These are phyloP conservation scores for Garrulus glandarius DNA, from an alignment of 2,797 vertebrate species.

Conservation along the genomic window DNA sequence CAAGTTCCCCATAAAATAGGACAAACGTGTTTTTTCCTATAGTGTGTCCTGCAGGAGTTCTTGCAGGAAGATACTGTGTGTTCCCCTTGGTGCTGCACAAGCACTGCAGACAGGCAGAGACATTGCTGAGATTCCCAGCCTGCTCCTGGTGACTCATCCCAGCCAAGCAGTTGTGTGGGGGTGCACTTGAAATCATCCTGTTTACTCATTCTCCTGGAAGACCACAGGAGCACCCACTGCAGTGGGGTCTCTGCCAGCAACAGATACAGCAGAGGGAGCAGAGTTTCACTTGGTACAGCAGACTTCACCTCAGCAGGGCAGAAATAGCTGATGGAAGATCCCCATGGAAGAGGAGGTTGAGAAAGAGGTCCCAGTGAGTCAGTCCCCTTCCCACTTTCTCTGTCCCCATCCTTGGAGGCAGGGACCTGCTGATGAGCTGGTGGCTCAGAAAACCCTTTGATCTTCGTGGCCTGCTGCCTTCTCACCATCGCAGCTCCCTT, in stretches of 20 bases:
- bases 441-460: background rate
- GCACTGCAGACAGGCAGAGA: background rate
- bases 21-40: background rate
- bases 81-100: background rate
- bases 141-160: background rate
- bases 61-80: background rate
- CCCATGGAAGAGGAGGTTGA: background rate
- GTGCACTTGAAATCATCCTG: background rate
- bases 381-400: background rate
- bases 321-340: background rate
- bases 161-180: background rate
- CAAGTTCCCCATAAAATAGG: background rate
- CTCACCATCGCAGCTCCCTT: background rate
- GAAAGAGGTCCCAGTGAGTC: background rate
- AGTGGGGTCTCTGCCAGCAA: background rate
- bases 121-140: background rate
- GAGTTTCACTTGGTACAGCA: background rate
- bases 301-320: background rate
- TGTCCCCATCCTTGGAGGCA: background rate
- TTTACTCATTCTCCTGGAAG: background rate
- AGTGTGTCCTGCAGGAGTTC: background rate
- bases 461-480: background rate
- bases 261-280: background rate
- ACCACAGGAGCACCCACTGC: background rate
- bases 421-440: background rate